Evolutionary conservation across 1,140 invertebrate species (phyloP), one percentile per base, ranked within the genome.

Genomic region (Telenomus remus): DNA sequence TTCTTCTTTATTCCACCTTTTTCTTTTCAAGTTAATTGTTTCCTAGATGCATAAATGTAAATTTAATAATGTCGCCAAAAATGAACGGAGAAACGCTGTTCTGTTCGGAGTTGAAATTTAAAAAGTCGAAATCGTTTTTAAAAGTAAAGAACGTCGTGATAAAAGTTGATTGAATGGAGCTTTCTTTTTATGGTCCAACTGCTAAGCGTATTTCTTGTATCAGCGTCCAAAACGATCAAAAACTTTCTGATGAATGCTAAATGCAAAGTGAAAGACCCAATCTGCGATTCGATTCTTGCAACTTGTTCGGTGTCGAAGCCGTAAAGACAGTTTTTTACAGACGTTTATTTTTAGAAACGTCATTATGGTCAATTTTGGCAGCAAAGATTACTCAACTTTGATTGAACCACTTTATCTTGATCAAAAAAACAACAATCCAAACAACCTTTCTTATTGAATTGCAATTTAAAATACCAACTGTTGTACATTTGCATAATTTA

Each of bases 301-400:
- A 5, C 51, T 10, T 16, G 35, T 60, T 60, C 49, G 35, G 34
- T n/a, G n/a, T 44, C 54, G 42, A 9, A 27, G 59, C 46, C 39
- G 42, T 64, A 64, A 71, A 51, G 47, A 46, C 59, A 51, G 37
- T 64, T 49, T n/a, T 61, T 71, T 64, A 71, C 59, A 63, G 13
- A 33, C 47, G 42, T 64, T 63, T 71, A 71, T 71, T 71, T 71
- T 71, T 71, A 71, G 68, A 59, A 14, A 33, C 59, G 34, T 63
- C 66, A 50, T 64, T 63, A 55, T 16, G 13, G 48, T 35, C 46
- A 54, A 50, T 59, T 61, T 64, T 64, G 59, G 56, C 59, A 57
- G 57, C 53, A 51, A 63, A 16, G 37, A 71, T 63, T 71, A 71
- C 56, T 69, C 60, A 71, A 71, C 46, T 35, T 63, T 71, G 51